phyloP scores from a whole-genome alignment of 1,140 invertebrate genomes.

The Choristoneura fumiferana region DNA sequence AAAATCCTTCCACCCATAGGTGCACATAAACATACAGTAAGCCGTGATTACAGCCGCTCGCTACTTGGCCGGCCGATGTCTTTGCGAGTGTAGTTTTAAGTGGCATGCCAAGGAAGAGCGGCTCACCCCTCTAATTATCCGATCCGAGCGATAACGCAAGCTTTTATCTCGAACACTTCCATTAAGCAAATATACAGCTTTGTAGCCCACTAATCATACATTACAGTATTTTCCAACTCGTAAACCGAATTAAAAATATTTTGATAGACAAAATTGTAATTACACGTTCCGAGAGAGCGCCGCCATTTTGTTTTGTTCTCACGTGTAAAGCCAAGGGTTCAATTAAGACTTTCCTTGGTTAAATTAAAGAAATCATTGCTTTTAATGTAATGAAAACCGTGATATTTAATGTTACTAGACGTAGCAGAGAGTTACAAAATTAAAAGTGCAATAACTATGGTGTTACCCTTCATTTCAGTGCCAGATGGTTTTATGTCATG shows the following conservation, averaged over 20 bases:
- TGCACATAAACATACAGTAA: no score
- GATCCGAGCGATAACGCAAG: constrained; percentile 63
- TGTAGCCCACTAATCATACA: constrained; percentile 64
- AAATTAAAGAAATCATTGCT: no score
- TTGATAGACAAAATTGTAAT: constrained; percentile 74
- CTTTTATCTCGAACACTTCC: constrained; percentile 73
- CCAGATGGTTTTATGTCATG: no score
- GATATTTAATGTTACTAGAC: not conserved
- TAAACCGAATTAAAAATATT: constrained; percentile 74
- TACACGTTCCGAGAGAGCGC: constrained; percentile 34
- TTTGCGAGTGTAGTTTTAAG: constrained; percentile 65
- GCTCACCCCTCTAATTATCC: constrained; percentile 68
- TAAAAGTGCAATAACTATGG: no score
- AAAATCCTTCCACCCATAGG: no score
- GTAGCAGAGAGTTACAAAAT: no score
- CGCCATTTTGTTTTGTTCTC: constrained; percentile 43
- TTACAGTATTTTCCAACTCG: constrained; percentile 66
- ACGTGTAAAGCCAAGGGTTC: not conserved
- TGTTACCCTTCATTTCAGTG: no score
- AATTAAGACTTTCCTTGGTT: no score
- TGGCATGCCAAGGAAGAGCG: constrained; percentile 62
- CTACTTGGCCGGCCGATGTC: not conserved
- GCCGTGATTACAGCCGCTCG: no score
- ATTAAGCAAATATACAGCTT: constrained; percentile 77
- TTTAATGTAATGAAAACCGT: not conserved